phyloP scores from a whole-genome alignment of 2,888 invertebrate species.

The Theodoxus fluviatilis region DNA sequence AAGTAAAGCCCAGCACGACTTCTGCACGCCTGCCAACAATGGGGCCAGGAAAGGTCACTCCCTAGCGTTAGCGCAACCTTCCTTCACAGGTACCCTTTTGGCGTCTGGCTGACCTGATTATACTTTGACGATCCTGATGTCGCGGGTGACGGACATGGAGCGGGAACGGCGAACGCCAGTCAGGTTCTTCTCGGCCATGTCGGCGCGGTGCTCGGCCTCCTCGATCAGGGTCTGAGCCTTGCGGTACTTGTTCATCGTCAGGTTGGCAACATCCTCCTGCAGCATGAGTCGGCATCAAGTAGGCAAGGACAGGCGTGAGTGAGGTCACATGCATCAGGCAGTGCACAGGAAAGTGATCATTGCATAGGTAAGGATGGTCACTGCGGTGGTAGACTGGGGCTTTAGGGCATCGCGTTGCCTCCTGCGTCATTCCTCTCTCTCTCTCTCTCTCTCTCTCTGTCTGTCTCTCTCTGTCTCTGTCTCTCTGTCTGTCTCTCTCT shows the following conservation, averaged over 20 bases:
- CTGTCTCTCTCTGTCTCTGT: conserved; percentile 6
- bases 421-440: not conserved
- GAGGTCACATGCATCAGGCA: too few relatives aligned
- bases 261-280: conserved; percentile 64
- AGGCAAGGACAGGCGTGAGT: too few relatives aligned
- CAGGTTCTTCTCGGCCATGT: conserved; percentile 62
- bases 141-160: conserved; percentile 63
- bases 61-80: not conserved
- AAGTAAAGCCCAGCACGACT: not conserved
- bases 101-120: conserved; percentile 33
- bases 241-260: conserved; percentile 66
- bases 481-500: not conserved
- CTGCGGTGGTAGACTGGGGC: too few relatives aligned
- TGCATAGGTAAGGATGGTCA: too few relatives aligned
- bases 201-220: conserved; percentile 64
- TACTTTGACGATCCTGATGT: conserved; percentile 54
- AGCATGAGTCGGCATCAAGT: conserved; percentile 27
- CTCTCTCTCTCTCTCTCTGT: conserved; percentile 9
- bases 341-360: too few relatives aligned
- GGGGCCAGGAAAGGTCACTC: not conserved
- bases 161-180: conserved; percentile 55
- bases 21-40: not conserved
- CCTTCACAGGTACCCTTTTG: not conserved
- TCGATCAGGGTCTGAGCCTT: conserved; percentile 63
- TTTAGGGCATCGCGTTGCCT: too few relatives aligned